Percentiles rank a stretch among this genome's conserved stretches.
phyloP scores from a whole-genome alignment of 1,140 invertebrate genomes.

The Dysdera silvatica region DNA sequence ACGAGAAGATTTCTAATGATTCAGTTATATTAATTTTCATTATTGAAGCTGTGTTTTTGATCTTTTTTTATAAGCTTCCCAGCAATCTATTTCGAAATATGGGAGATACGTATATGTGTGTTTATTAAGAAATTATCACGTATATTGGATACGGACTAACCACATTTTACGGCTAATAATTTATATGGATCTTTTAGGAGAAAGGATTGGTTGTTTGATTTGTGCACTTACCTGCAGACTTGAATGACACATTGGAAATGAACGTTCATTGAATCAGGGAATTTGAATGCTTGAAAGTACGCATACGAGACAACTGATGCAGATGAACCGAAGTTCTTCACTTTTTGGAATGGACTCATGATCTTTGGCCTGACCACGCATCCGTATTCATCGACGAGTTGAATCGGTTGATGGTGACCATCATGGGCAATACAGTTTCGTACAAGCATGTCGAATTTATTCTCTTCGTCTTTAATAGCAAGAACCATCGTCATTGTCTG shows the following conservation, averaged over 20 bases:
- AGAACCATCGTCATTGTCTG: slow-evolving; percentile 96
- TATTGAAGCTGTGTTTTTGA: too few relatives aligned
- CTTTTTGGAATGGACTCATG: slow-evolving; percentile 89
- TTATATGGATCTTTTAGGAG: too few relatives aligned
- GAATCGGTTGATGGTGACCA: slow-evolving; percentile 86
- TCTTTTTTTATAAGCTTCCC: too few relatives aligned
- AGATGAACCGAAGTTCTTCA: slow-evolving; percentile 87
- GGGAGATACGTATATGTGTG: too few relatives aligned
- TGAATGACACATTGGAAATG: slow-evolving; percentile 95
- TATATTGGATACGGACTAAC: too few relatives aligned
- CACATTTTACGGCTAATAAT: too few relatives aligned
- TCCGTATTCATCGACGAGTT: slow-evolving; percentile 83
- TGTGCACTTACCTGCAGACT: too few relatives aligned
- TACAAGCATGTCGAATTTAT: slow-evolving; percentile 92
- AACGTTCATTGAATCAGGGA: slow-evolving; percentile 93
- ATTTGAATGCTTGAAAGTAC: slow-evolving; percentile 92
- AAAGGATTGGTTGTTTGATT: too few relatives aligned
- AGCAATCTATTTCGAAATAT: too few relatives aligned
- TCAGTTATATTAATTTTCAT: too few relatives aligned
- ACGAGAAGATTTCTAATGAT: too few relatives aligned
- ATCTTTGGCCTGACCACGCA: slow-evolving; percentile 84
- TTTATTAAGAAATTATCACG: too few relatives aligned
- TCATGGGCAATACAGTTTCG: slow-evolving; percentile 90
- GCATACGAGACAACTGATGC: slow-evolving; percentile 85
- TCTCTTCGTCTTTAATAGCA: slow-evolving; percentile 90